phyloP scores from a whole-genome alignment of 2,888 invertebrate species.

The Drosophila fungiperda region DNA sequence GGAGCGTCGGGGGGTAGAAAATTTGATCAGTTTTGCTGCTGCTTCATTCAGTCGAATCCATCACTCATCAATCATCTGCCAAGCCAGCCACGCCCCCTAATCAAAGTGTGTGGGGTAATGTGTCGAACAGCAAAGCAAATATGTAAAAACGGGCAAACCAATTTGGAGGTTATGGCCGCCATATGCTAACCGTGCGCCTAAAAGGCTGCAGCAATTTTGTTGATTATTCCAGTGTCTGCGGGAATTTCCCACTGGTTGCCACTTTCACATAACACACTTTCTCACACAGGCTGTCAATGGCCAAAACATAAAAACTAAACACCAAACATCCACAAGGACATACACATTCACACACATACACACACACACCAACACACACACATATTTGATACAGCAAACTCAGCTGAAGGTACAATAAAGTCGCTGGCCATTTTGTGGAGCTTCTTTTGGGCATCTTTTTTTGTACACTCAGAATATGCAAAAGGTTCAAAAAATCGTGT shows the following conservation, averaged over 20 bases:
- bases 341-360: background rate
- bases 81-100: slow-evolving; percentile 27
- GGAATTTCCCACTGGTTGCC: slow-evolving; percentile 36
- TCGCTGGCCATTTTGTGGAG: slow-evolving; percentile 18
- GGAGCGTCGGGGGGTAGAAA: background rate
- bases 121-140: slow-evolving; percentile 45
- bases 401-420: slow-evolving; percentile 4
- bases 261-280: background rate
- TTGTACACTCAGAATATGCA: slow-evolving; percentile 23
- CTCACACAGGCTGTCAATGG: slow-evolving; percentile 38
- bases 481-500: background rate
- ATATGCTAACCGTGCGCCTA: slow-evolving; percentile 58
- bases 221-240: slow-evolving; percentile 68
- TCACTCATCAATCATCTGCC: slow-evolving; percentile 68
- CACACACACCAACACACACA: background rate
- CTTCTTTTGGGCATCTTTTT: slow-evolving; percentile 18
- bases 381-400: slow-evolving; percentile 48
- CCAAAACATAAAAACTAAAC: slow-evolving; percentile 67
- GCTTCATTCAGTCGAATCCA: slow-evolving; percentile 26
- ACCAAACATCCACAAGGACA: slow-evolving; percentile 18
- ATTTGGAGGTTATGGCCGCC: slow-evolving; percentile 40
- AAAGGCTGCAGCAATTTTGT: slow-evolving; percentile 76
- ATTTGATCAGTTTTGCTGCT: slow-evolving; percentile 15
- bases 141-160: slow-evolving; percentile 22
- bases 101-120: slow-evolving; percentile 39